phyloP scores from a whole-genome alignment of 2,888 invertebrate genomes.

The Cosmopolites sordidus region DNA sequence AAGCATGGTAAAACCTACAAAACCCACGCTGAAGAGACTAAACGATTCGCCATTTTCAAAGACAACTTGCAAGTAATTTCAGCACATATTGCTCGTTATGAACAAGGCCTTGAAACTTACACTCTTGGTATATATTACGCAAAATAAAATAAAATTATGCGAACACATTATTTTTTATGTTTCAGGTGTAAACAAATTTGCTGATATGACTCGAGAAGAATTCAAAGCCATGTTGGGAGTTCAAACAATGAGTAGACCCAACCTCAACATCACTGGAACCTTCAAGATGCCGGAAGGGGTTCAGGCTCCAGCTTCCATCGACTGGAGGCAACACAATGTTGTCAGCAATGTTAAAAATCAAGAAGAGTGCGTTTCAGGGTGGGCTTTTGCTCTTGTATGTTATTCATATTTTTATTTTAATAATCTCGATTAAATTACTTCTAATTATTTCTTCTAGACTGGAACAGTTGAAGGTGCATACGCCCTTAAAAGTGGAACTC shows the following conservation, averaged over 20 bases:
- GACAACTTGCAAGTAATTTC: slow-evolving; percentile 19
- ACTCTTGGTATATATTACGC: too few relatives aligned
- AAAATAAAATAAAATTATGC: too few relatives aligned
- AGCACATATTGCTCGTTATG: slow-evolving; percentile 23
- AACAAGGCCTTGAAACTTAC: slow-evolving; percentile 13
- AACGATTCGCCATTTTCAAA: slow-evolving; percentile 20
- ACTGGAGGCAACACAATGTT: slow-evolving; percentile 30
- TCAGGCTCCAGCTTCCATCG: slow-evolving; percentile 21
- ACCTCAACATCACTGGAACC: neutral
- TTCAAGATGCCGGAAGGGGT: neutral
- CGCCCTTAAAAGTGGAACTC: slow-evolving; percentile 12
- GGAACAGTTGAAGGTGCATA: slow-evolving; percentile 23
- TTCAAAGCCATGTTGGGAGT: slow-evolving; percentile 6
- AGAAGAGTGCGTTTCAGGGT: too few relatives aligned
- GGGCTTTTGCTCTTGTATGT: too few relatives aligned
- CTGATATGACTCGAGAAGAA: slow-evolving; percentile 26
- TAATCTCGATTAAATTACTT: too few relatives aligned
- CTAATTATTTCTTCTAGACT: slow-evolving; percentile 10
- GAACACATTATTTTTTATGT: too few relatives aligned
- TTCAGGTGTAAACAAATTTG: slow-evolving; percentile 22
- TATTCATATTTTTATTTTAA: too few relatives aligned
- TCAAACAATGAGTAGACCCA: neutral
- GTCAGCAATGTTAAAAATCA: too few relatives aligned
- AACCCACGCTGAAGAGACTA: slow-evolving; percentile 20
- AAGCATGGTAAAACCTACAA: slow-evolving; percentile 15